Percentiles rank a stretch among this genome's conserved stretches.
Conservation (phyloP, 2,888 invertebrate genomes). For the Eupithecia inturbata region DNA sequence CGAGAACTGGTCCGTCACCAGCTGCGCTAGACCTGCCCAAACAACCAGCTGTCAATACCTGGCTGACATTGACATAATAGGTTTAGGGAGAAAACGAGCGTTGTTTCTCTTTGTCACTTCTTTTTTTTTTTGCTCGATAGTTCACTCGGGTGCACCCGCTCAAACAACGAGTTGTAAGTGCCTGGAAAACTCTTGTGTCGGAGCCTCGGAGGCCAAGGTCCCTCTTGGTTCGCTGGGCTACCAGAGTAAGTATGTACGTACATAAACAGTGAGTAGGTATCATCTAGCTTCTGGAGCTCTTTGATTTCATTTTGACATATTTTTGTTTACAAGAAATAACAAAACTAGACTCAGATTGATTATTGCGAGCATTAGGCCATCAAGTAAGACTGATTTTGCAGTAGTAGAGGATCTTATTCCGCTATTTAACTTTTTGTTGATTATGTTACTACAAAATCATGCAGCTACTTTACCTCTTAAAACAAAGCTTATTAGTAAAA, state of each 20-base stretch:
- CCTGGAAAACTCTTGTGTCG: background rate
- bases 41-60: slow-evolving; percentile 3
- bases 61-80: background rate
- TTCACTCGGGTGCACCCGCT: background rate
- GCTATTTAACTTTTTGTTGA: too few species aligned
- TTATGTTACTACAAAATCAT: too few species aligned
- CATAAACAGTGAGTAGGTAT: too few species aligned
- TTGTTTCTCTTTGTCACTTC: background rate
- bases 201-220: background rate
- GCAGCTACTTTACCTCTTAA: background rate
- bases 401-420: too few species aligned
- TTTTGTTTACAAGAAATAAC: too few species aligned
- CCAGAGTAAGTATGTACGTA: background rate
- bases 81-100: background rate
- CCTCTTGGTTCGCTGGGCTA: background rate
- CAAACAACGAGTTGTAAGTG: background rate
- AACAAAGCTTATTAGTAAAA: background rate
- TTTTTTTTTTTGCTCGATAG: background rate
- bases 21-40: slow-evolving; percentile 73
- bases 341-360: too few species aligned
- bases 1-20: slow-evolving; percentile 76
- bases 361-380: background rate
- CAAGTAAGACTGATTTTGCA: background rate
- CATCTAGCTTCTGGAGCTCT: too few species aligned
- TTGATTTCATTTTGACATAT: too few species aligned